These are phyloP conservation scores for Trichomycterus rosablanca DNA, from an alignment of 2,113 vertebrate species.

Conservation along the genomic window DNA sequence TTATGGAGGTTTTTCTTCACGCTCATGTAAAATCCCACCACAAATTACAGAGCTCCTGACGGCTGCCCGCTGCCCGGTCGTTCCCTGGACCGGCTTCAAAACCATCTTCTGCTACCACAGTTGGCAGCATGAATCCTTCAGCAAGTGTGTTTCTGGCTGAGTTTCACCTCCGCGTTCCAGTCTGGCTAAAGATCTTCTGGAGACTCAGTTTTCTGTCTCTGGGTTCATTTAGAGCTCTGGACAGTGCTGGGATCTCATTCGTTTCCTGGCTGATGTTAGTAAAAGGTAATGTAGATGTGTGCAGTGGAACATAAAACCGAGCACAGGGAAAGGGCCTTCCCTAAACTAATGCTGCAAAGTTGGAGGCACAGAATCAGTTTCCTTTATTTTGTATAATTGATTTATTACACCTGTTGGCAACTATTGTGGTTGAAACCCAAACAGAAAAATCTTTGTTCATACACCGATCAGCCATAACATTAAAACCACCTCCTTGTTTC, in stretches of 20 bases:
- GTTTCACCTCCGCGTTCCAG: slow-evolving; percentile 4
- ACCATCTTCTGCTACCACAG: slow-evolving; percentile 24
- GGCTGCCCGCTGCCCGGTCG: slow-evolving; percentile 24
- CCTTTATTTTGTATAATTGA: no score
- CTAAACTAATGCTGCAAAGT: no score
- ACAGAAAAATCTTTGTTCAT: no score
- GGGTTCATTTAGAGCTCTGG: background rate
- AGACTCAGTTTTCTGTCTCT: background rate
- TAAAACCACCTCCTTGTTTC: no score
- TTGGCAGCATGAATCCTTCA: slow-evolving; percentile 5
- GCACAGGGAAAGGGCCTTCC: no score
- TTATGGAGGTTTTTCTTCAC: slow-evolving; percentile 27
- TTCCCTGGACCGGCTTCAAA: slow-evolving; percentile 34
- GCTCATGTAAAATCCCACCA: slow-evolving; percentile 28
- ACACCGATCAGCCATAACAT: no score
- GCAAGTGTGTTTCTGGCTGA: background rate
- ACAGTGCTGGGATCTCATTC: background rate
- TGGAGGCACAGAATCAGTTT: no score
- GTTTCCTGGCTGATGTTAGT: background rate
- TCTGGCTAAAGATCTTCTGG: background rate
- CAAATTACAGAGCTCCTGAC: slow-evolving; percentile 31
- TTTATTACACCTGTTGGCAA: no score
- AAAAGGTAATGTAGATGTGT: no score
- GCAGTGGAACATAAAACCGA: no score
- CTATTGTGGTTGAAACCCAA: no score